phyloP scores from a whole-genome alignment of 2,888 invertebrate species.

The Amblyjoppa fuscipennis region DNA sequence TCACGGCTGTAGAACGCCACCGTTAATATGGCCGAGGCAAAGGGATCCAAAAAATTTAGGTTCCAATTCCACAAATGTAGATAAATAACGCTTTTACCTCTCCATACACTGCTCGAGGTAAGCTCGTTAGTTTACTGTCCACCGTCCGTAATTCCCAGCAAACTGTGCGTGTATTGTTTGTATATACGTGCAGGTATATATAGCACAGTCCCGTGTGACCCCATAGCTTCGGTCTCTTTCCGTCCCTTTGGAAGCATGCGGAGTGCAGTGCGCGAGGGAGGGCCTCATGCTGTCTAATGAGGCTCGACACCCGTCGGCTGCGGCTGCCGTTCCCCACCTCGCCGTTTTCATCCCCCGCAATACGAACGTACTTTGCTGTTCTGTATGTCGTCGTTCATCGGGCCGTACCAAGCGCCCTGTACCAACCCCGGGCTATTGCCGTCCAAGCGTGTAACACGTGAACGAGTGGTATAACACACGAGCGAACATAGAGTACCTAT shows the following conservation, averaged over 20 bases:
- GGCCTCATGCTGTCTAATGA: conserved; percentile 80
- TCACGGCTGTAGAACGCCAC: too few species aligned
- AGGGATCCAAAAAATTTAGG: not conserved
- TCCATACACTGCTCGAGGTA: conserved; percentile 58
- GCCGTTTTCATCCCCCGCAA: conserved; percentile 64
- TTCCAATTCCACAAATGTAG: not conserved
- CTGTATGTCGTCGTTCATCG: conserved; percentile 42
- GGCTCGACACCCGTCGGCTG: conserved; percentile 77
- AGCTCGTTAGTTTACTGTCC: conserved; percentile 77
- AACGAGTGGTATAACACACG: conserved; percentile 59
- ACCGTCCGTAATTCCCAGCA: conserved; percentile 70
- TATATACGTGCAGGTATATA: conserved; percentile 19
- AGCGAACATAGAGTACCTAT: conserved; percentile 44
- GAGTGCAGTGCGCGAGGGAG: conserved; percentile 65
- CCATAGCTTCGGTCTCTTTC: conserved; percentile 65
- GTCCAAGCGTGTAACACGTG: conserved; percentile 61
- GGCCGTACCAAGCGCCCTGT: conserved; percentile 20
- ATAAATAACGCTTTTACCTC: conserved; percentile 15
- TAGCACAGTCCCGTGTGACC: conserved; percentile 55
- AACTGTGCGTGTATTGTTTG: not conserved
- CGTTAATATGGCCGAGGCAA: not conserved
- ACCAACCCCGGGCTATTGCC: conserved; percentile 55
- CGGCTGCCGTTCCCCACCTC: conserved; percentile 46
- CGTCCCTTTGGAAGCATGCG: conserved; percentile 33
- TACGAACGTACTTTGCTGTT: conserved; percentile 64